These are phyloP conservation scores for Neodontobutis hainanensis DNA, from an alignment of 2,113 vertebrate genomes.

Conservation along the genomic window DNA sequence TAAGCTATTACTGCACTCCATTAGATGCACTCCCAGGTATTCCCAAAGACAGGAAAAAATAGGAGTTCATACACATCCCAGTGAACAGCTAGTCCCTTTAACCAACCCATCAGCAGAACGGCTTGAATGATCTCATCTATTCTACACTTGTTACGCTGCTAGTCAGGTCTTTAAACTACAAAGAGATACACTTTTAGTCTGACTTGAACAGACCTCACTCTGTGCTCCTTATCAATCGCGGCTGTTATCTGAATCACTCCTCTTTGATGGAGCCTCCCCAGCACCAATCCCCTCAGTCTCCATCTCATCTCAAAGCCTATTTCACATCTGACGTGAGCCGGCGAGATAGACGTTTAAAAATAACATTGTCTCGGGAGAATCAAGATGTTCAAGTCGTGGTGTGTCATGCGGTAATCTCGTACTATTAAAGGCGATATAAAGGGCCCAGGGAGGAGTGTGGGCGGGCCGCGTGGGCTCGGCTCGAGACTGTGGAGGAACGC, in stretches of 20 bases:
- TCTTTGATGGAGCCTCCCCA: slow-evolving; percentile 1
- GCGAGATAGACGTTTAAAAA: slow-evolving; percentile 19
- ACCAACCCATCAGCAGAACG: too few species aligned
- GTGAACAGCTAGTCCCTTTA: too few species aligned
- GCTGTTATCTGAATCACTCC: not conserved
- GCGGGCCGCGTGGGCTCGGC: slow-evolving; percentile 3
- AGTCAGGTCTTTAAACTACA: not conserved
- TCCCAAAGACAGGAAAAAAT: too few species aligned
- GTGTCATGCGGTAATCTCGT: slow-evolving; percentile 36
- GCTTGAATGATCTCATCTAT: too few species aligned
- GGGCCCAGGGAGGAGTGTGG: slow-evolving; percentile 9
- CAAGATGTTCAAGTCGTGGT: slow-evolving; percentile 2
- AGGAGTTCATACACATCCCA: too few species aligned
- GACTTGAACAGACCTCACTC: not conserved
- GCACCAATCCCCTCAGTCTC: not conserved
- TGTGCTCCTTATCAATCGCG: not conserved
- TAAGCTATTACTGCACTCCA: too few species aligned
- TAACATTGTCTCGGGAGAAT: slow-evolving; percentile 34
- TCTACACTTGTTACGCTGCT: too few species aligned
- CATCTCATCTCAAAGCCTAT: slow-evolving; percentile 16
- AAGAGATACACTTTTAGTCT: not conserved
- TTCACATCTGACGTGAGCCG: slow-evolving; percentile 30
- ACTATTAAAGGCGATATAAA: slow-evolving; percentile 25
- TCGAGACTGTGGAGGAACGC: slow-evolving; percentile 15
- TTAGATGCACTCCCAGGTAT: too few species aligned